A percentile compares a stretch with the other conserved stretches of the same genome.
Conservation (phyloP, 2,888 invertebrate genomes). For the Platerodrilus igneus region DNA sequence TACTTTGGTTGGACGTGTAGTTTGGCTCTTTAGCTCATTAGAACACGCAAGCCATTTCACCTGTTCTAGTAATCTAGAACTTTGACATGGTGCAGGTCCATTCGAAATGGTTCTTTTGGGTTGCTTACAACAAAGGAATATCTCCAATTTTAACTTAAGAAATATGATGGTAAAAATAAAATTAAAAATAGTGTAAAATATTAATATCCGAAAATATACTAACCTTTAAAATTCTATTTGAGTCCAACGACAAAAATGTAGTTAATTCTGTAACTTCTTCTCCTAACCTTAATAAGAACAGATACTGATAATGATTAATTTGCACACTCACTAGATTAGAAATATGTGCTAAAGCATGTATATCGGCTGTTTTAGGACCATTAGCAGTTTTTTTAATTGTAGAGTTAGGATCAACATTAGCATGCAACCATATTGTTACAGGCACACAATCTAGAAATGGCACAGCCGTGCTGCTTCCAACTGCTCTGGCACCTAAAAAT, state of each 20-base stretch:
- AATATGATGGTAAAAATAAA: too few species aligned
- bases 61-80: too few species aligned
- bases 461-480: constrained; percentile 67
- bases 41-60: too few species aligned
- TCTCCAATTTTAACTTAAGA: too few species aligned
- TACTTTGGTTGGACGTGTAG: too few species aligned
- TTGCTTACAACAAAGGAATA: too few species aligned
- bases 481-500: constrained; percentile 77
- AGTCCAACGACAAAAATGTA: constrained; percentile 74
- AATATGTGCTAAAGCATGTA: constrained; percentile 77
- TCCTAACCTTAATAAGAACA: constrained; percentile 79
- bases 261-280: constrained; percentile 77
- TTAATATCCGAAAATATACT: constrained; percentile 28
- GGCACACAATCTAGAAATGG: constrained; percentile 84
- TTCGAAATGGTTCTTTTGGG: too few species aligned
- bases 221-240: constrained; percentile 63
- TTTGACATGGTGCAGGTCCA: too few species aligned
- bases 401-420: constrained; percentile 47
- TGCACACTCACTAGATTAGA: constrained; percentile 83
- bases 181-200: too few species aligned
- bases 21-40: too few species aligned
- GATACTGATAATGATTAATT: constrained; percentile 88
- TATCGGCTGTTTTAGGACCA: constrained; percentile 54
- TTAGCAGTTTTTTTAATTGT: constrained; percentile 34
- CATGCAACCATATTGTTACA: constrained; percentile 76